These are phyloP conservation scores for Uropetala carovei DNA, from an alignment of 2,888 invertebrate genomes.

Conservation along the genomic window DNA sequence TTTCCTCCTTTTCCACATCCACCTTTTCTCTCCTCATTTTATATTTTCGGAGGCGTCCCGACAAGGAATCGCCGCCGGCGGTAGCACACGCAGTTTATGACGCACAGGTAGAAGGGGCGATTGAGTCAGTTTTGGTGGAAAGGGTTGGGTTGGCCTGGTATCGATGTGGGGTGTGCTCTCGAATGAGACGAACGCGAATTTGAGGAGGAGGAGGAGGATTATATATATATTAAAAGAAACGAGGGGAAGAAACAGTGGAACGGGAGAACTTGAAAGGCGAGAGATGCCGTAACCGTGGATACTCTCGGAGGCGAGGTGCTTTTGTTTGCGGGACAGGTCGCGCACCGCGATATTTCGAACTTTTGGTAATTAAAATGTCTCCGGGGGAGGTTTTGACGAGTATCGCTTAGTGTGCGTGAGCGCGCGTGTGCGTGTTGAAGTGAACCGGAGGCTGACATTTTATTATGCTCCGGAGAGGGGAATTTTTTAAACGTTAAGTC, in stretches of 20 bases:
- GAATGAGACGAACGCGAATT: neutral
- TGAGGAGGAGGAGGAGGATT: neutral
- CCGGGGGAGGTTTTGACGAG: neutral
- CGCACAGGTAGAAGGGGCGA: neutral
- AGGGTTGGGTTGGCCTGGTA: neutral
- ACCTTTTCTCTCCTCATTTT: neutral
- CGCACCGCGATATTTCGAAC: conserved; percentile 51
- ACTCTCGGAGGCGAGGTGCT: conserved; percentile 29
- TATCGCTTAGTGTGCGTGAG: neutral
- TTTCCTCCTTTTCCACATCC: neutral
- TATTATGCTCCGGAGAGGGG: neutral
- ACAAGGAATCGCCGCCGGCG: conserved; percentile 37
- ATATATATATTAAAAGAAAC: neutral
- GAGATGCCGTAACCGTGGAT: neutral
- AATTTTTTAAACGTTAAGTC: conserved; percentile 23
- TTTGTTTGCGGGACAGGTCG: conserved; percentile 20
- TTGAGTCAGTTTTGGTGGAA: neutral
- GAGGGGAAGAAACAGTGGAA: conserved; percentile 34
- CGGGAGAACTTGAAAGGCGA: conserved; percentile 37
- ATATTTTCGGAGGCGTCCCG: neutral
- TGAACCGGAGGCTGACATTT: neutral
- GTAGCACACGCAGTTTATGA: conserved; percentile 18
- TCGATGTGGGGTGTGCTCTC: neutral
- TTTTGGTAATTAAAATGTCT: conserved; percentile 33
- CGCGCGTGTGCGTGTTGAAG: neutral